Conservation (phyloP, 2,797 vertebrate species). For the Coendou prehensilis region DNA sequence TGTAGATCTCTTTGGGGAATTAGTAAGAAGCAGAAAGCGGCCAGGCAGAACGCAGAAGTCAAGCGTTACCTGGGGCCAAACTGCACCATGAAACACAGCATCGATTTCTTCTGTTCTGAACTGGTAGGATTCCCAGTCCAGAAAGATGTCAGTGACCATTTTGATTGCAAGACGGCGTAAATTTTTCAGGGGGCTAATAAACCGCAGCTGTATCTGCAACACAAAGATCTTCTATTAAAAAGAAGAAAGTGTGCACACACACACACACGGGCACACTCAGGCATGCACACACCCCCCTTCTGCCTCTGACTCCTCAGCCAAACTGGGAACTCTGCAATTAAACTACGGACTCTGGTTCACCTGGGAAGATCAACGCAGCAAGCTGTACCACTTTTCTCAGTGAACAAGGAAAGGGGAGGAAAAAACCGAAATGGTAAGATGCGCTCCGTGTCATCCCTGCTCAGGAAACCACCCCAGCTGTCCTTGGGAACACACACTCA, state of each 20-base stretch:
- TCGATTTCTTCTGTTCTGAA: slow-evolving; percentile 95
- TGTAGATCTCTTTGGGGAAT: not conserved
- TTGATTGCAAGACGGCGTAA: slow-evolving; percentile 95
- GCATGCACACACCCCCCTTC: not conserved
- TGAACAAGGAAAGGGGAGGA: slow-evolving; percentile 32
- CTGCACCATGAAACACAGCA: slow-evolving; percentile 93
- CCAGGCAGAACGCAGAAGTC: not conserved
- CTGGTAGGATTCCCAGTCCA: slow-evolving; percentile 93
- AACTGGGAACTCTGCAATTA: not conserved
- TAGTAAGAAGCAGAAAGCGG: not conserved
- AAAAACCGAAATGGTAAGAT: not conserved
- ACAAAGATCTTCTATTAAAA: slow-evolving; percentile 32
- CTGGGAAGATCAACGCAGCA: not conserved
- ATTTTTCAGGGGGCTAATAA: slow-evolving; percentile 96
- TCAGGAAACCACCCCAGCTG: not conserved
- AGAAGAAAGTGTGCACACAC: not conserved
- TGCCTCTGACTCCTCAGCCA: not conserved
- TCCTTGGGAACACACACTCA: not conserved
- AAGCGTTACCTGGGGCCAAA: slow-evolving; percentile 96
- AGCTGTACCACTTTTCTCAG: not conserved
- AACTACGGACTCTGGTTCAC: not conserved
- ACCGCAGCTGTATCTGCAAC: slow-evolving; percentile 93
- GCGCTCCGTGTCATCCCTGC: not conserved
- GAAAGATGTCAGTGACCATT: slow-evolving; percentile 95
- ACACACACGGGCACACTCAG: not conserved